Base-by-base conservation (phyloP, 2,888 invertebrate species). In the Cheilosia soror region DNA sequence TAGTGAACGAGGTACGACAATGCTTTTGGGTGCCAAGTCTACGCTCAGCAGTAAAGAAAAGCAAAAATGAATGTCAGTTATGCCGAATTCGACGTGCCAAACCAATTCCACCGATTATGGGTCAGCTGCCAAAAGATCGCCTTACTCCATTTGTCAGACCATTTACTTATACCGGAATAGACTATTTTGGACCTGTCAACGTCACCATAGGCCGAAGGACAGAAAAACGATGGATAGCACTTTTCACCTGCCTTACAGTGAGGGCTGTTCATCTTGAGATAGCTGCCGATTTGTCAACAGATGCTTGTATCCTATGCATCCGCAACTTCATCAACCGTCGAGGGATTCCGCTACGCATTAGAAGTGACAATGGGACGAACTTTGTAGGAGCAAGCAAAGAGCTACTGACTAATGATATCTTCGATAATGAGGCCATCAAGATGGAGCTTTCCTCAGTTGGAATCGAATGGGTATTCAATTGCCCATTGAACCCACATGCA, bases 51-150 rank as follows among this genome's bases (percentile, higher is more conserved):
- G 51, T 77, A 15, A 79, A 53, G 20, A 47, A 13, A 37, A 55
- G 57, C 7, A 75, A 33, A 49, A 51, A 13, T 20, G 29, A 53
- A 2, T 85, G 85, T 37, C 57, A 42, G 9, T 20, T 25, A 4
- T 75, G 79, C 44, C 27, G 37, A 29, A 42, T 69, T 33, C 25
- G 53, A 13, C 13, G 20, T 4, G 63, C 20, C 1, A 15, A 47
- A 11, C 84, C 87, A 11, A 6, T 11, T 2, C 27, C 75, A 4
- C 87, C 84, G 7, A 25, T 63, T 5, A 88, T 88, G 87, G 87
- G 68, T 9, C 83, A 78, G 11, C 25, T 73, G 29, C 29, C 29
- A 29, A 0, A 29, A 29, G 29, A 29, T 29, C 29, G 29, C 29
- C 4, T 29, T 4, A 29, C 29, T 29, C 29, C 29, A 5, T 29